A percentile compares a stretch with the other conserved stretches of the same genome.
phyloP scores from a whole-genome alignment of 2,888 invertebrate species.

The Byasa hedistus region DNA sequence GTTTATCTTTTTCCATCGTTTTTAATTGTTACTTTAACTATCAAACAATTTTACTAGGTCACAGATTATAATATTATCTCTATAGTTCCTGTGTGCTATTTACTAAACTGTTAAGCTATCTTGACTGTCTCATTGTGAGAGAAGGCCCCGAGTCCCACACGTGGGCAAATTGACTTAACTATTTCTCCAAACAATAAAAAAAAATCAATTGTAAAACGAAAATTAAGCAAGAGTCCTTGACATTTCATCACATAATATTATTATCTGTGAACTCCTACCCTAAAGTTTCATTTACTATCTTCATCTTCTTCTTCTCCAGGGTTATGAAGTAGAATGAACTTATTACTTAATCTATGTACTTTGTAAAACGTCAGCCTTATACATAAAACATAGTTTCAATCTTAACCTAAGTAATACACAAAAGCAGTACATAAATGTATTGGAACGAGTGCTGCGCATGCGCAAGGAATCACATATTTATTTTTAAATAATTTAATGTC shows the following conservation, averaged over 20 bases:
- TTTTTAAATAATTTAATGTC: neutral
- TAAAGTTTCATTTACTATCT: neutral
- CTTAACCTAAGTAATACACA: slow-evolving; percentile 38
- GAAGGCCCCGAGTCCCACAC: too few relatives aligned
- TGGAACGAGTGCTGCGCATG: slow-evolving; percentile 22
- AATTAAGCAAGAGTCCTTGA: neutral
- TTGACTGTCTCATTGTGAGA: too few relatives aligned
- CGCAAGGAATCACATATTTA: slow-evolving; percentile 3
- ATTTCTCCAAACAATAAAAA: neutral
- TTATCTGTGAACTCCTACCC: neutral
- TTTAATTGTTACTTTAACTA: too few relatives aligned
- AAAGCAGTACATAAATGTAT: slow-evolving; percentile 24
- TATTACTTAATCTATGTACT: slow-evolving; percentile 35
- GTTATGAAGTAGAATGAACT: slow-evolving; percentile 35
- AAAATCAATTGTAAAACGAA: neutral
- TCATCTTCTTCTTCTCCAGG: too few relatives aligned
- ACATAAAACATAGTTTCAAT: slow-evolving; percentile 39
- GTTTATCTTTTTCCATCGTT: too few relatives aligned
- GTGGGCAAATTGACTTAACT: too few relatives aligned
- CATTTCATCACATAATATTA: neutral
- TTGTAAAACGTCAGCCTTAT: slow-evolving; percentile 61
- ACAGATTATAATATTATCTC: too few relatives aligned
- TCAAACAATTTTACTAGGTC: too few relatives aligned
- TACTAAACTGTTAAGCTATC: too few relatives aligned
- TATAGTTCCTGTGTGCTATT: too few relatives aligned